Conservation (phyloP, 2,888 invertebrate genomes). For the Zygaena filipendulae region DNA sequence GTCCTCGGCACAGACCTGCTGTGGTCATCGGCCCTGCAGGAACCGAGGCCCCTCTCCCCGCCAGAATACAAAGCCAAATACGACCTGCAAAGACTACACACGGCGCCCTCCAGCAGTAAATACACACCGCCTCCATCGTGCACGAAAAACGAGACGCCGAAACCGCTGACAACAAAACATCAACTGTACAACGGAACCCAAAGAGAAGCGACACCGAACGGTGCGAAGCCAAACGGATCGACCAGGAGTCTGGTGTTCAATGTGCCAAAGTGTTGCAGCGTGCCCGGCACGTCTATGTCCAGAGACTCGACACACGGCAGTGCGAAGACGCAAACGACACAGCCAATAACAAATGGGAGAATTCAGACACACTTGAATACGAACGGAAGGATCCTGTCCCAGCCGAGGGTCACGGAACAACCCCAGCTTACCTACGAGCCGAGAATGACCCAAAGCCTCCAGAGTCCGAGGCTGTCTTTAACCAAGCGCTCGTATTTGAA, state of each 20-base stretch:
- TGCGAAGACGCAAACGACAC: slow-evolving; percentile 1
- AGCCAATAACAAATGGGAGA: background rate
- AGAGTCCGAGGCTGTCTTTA: slow-evolving; percentile 15
- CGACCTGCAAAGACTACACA: slow-evolving; percentile 16
- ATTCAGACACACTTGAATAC: no score
- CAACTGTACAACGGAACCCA: background rate
- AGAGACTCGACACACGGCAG: slow-evolving; percentile 1
- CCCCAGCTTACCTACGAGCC: slow-evolving; percentile 7
- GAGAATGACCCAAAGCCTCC: slow-evolving; percentile 7
- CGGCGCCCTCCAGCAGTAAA: slow-evolving; percentile 17
- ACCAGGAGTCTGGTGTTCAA: background rate
- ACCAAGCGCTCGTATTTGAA: slow-evolving; percentile 19
- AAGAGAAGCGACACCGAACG: background rate
- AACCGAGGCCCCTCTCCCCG: slow-evolving; percentile 32
- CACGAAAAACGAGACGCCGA: background rate
- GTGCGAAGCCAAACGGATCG: background rate
- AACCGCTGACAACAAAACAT: background rate
- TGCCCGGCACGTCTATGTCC: background rate
- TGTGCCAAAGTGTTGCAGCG: background rate
- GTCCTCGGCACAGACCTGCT: slow-evolving; percentile 34
- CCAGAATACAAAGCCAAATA: slow-evolving; percentile 31
- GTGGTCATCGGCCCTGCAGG: slow-evolving; percentile 34
- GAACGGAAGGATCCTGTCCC: background rate
- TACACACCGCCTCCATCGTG: slow-evolving; percentile 14
- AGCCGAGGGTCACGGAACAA: background rate